phyloP scores from a whole-genome alignment of 2,888 invertebrate genomes.

The Lacanobia wlatinum region DNA sequence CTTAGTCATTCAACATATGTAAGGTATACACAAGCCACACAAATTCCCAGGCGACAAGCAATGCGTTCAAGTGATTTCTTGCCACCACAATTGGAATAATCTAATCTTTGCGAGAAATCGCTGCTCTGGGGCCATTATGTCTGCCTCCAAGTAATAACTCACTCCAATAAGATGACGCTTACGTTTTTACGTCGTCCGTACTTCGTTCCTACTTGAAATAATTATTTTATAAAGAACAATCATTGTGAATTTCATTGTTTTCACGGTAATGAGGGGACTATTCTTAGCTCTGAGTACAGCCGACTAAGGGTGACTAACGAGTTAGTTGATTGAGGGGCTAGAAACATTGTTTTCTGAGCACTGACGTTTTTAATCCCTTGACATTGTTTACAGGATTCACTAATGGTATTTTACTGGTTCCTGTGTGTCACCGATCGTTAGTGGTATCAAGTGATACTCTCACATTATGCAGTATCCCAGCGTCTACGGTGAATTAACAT shows the following conservation, averaged over 20 bases:
- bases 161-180: slow-evolving; percentile 60
- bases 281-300: slow-evolving; percentile 57
- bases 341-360: slow-evolving; percentile 45
- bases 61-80: slow-evolving; percentile 82
- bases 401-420: slow-evolving; percentile 1
- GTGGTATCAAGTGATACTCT: neutral
- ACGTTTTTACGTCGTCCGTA: slow-evolving; percentile 51
- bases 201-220: slow-evolving; percentile 58
- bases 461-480: neutral
- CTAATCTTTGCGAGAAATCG: slow-evolving; percentile 77
- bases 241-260: slow-evolving; percentile 66
- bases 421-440: neutral
- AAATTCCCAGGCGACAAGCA: slow-evolving; percentile 73
- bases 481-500: neutral
- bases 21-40: slow-evolving; percentile 54
- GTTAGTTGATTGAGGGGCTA: slow-evolving; percentile 56
- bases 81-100: slow-evolving; percentile 77
- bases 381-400: slow-evolving; percentile 15
- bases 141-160: slow-evolving; percentile 71
- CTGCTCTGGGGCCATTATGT: slow-evolving; percentile 73
- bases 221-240: slow-evolving; percentile 65
- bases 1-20: slow-evolving; percentile 42
- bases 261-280: slow-evolving; percentile 65
- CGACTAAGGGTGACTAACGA: slow-evolving; percentile 65
- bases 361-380: slow-evolving; percentile 7